phyloP scores from a whole-genome alignment of 2,113 vertebrate genomes.

The Nycticorax nycticorax region DNA sequence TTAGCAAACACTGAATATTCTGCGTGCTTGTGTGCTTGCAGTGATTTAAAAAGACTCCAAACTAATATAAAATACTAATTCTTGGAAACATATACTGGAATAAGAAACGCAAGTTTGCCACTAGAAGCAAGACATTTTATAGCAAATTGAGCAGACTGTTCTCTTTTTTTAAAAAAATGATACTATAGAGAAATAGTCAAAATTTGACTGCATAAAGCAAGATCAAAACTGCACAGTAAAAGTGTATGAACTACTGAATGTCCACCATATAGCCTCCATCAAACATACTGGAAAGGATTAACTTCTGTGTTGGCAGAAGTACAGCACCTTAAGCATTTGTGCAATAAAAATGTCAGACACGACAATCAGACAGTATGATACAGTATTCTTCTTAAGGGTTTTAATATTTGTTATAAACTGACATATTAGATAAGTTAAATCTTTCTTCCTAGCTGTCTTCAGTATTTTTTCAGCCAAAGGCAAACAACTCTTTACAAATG shows the following conservation, averaged over 20 bases:
- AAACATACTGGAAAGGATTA: background rate
- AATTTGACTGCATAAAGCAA: background rate
- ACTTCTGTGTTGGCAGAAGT: background rate
- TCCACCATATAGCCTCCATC: background rate
- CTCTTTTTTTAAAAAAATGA: background rate
- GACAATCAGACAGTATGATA: background rate
- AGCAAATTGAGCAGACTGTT: background rate
- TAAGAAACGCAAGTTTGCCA: background rate
- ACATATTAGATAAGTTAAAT: background rate
- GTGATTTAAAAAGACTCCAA: background rate
- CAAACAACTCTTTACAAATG: background rate
- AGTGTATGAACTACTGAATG: background rate
- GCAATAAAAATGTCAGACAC: background rate
- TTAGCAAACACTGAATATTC: background rate
- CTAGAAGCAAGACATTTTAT: background rate
- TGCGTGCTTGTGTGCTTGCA: background rate
- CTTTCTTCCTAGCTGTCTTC: background rate
- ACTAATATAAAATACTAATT: background rate
- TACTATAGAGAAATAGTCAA: background rate
- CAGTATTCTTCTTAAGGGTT: background rate
- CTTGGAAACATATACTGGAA: background rate
- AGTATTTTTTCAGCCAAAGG: background rate
- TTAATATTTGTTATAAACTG: background rate
- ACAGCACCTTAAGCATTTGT: background rate
- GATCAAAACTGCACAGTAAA: background rate